Evolutionary conservation across 2,888 invertebrate species (phyloP), one percentile per base, ranked within the genome.

Genomic region (Pogonocherus hispidulus): DNA sequence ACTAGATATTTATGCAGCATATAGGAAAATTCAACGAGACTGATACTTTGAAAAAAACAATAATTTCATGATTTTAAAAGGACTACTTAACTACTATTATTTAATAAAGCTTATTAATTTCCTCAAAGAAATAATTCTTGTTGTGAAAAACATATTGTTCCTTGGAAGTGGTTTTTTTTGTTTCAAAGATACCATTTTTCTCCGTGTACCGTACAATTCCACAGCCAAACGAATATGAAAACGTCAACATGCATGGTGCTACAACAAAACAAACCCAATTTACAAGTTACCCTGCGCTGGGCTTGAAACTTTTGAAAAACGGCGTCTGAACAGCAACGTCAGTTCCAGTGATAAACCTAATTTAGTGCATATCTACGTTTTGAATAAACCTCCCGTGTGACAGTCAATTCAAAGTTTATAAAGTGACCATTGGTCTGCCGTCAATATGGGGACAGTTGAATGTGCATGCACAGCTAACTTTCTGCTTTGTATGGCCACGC

Each of bases 331-430:
- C 47, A 37, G 16, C 47, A 69, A 69, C 67, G 79, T 77, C 79
- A 79, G 68, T 47, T 67, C 69, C 79, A 79, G 77, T 75, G 78
- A 79, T 79, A 75, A 77, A 79, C 77, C 79, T 74, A 79, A 78
- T 79, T 77, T 77, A 69, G 67, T 67, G 67, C 78, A 71, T 72
- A 76, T 79, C 76, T 78, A 69, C 72, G 67, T 75, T 76, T 75
- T 77, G 78, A 79, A 79, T 79, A 78, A 77, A 79, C 76, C 76
- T 74, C 78, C 64, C 72, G 66, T 46, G 79, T 79, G 81, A 83
- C 82, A 83, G 80, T 82, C 82, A 83, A 83, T 83, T 82, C 80
- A 81, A 82, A 83, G 80, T 83, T 82, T 82, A 82, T 82, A 81
- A 83, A 83, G 82, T 83, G 83, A 82, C 83, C 82, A 81, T 82